phyloP scores from a whole-genome alignment of 2,797 vertebrate genomes.

The Oryzias sinensis region DNA sequence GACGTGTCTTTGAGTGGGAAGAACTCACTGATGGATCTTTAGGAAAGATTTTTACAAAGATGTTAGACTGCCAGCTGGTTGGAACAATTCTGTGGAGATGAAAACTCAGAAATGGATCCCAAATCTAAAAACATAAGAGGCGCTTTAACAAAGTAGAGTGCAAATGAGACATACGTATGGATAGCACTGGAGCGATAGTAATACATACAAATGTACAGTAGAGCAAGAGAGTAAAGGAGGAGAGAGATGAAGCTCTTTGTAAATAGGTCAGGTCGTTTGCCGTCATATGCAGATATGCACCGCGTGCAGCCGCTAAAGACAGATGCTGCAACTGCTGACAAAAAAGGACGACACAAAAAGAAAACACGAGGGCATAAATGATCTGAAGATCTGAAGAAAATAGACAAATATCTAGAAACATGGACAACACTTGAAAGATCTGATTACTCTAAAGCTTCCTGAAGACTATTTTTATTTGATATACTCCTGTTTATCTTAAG shows the following conservation, averaged over 20 bases:
- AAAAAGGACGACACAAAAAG: slow-evolving; percentile 29
- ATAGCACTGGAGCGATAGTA: slow-evolving; percentile 16
- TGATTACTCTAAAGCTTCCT: too few species aligned
- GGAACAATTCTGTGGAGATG: too few species aligned
- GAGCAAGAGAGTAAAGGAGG: slow-evolving; percentile 27
- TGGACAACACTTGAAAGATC: too few species aligned
- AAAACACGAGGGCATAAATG: neutral
- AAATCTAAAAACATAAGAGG: slow-evolving; percentile 20
- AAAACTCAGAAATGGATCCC: neutral
- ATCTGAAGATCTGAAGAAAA: neutral
- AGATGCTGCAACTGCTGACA: slow-evolving; percentile 38
- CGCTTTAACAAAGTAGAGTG: neutral
- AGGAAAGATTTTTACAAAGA: neutral
- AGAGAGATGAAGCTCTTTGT: slow-evolving; percentile 43
- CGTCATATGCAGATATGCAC: slow-evolving; percentile 43
- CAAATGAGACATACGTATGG: slow-evolving; percentile 30
- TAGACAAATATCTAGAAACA: too few species aligned
- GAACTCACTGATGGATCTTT: neutral
- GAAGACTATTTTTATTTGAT: too few species aligned
- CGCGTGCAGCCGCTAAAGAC: slow-evolving; percentile 44
- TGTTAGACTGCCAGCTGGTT: too few species aligned
- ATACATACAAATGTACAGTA: slow-evolving; percentile 46
- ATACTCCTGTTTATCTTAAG: too few species aligned
- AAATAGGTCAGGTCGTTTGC: slow-evolving; percentile 73
- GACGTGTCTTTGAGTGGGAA: neutral